These are phyloP conservation scores for Lagopus leucura DNA, from an alignment of 2,113 vertebrate genomes.

Conservation along the genomic window DNA sequence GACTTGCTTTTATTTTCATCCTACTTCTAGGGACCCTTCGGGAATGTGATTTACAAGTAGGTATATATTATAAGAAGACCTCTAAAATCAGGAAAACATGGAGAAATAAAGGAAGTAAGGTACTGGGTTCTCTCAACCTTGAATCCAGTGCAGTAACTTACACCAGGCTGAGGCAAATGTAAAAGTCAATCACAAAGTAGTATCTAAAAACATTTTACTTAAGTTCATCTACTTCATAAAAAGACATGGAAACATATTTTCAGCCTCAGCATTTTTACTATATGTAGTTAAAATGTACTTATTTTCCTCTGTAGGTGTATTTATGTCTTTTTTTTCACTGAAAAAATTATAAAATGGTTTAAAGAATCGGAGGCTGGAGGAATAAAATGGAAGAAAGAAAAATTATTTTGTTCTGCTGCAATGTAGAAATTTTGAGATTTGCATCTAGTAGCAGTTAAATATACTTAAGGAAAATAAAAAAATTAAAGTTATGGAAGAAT, in stretches of 20 bases:
- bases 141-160: background rate
- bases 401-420: background rate
- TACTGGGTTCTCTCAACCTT: background rate
- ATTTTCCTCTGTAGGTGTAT: background rate
- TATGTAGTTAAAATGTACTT: background rate
- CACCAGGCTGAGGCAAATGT: background rate
- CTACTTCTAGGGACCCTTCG: accelerated
- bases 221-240: background rate
- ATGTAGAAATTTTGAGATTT: background rate
- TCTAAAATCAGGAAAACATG: background rate
- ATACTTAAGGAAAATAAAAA: background rate
- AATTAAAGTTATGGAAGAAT: background rate
- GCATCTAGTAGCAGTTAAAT: background rate
- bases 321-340: background rate
- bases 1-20: background rate
- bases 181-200: background rate
- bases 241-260: background rate
- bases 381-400: background rate
- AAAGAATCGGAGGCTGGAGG: background rate
- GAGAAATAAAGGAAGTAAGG: background rate
- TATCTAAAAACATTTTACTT: background rate
- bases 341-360: background rate
- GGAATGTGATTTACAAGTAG: background rate
- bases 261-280: background rate
- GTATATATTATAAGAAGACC: background rate